phyloP scores from a whole-genome alignment of 2,113 vertebrate species.

The Anarhynchus alexandrinus region DNA sequence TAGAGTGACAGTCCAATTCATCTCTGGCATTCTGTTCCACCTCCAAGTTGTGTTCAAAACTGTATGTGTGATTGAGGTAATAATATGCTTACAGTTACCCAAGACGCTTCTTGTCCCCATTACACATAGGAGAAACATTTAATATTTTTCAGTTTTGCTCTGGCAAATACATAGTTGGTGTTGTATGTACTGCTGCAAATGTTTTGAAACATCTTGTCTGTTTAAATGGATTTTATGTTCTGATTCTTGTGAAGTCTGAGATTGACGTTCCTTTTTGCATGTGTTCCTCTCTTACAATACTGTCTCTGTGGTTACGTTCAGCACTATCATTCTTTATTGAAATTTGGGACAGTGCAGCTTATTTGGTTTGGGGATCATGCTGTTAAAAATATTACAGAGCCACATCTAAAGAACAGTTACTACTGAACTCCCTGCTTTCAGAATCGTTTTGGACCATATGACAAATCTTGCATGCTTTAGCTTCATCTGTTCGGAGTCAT shows the following conservation, averaged over 20 bases:
- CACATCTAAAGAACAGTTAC: background rate
- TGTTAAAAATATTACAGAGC: slow-evolving; percentile 23
- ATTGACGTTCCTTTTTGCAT: background rate
- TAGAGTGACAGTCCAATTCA: background rate
- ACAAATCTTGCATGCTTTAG: background rate
- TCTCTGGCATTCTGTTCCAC: background rate
- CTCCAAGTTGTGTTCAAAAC: background rate
- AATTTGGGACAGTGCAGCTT: background rate
- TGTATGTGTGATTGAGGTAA: background rate
- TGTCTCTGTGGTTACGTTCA: background rate
- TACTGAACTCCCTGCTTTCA: background rate
- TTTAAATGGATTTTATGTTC: background rate
- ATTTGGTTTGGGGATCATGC: background rate
- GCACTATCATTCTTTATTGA: background rate
- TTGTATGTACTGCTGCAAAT: background rate
- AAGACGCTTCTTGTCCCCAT: background rate
- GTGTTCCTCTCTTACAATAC: background rate
- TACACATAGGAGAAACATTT: background rate
- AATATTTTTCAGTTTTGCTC: background rate
- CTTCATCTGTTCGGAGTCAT: background rate
- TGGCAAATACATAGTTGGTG: background rate
- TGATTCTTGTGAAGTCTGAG: background rate
- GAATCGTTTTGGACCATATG: background rate
- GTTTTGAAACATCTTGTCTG: background rate
- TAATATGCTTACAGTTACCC: background rate